Percentiles rank a stretch among this genome's conserved stretches.
phyloP scores from a whole-genome alignment of 2,113 vertebrate species.

The Thunnus thynnus region DNA sequence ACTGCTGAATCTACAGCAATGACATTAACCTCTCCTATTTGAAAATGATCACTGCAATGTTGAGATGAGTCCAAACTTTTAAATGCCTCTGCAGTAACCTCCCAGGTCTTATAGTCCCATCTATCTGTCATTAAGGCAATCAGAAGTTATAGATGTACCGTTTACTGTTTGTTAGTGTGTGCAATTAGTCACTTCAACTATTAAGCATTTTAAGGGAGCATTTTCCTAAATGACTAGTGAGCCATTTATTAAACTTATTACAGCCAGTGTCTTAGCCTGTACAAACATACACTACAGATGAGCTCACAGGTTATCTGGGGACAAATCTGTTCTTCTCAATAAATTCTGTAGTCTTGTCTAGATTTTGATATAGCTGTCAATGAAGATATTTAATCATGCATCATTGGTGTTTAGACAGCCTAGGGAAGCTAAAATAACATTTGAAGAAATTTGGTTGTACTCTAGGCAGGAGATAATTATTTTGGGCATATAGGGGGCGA shows the following conservation, averaged over 20 bases:
- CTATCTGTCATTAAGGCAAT: constrained; percentile 67
- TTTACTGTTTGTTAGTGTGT: constrained; percentile 57
- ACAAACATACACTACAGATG: constrained; percentile 40
- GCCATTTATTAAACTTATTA: constrained; percentile 73
- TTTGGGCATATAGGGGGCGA: constrained; percentile 22
- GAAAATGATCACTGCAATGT: constrained; percentile 33
- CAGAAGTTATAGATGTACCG: constrained; percentile 60
- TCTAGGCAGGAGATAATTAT: constrained; percentile 55
- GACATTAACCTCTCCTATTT: constrained; percentile 51
- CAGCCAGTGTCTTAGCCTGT: constrained; percentile 37
- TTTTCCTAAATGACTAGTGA: constrained; percentile 66
- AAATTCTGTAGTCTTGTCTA: background rate
- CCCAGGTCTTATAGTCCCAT: constrained; percentile 58
- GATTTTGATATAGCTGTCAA: constrained; percentile 14
- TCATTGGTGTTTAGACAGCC: constrained; percentile 21
- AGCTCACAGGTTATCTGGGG: constrained; percentile 50
- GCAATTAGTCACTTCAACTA: constrained; percentile 68
- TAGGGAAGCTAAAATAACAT: constrained; percentile 28
- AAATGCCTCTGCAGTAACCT: constrained; percentile 59
- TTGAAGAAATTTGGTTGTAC: constrained; percentile 32
- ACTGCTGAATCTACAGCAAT: constrained; percentile 14
- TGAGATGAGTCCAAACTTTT: constrained; percentile 57
- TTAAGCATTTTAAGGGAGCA: constrained; percentile 57
- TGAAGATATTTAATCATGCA: constrained; percentile 31
- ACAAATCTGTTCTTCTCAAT: constrained; percentile 19